Conservation (phyloP, 2,888 invertebrate genomes). For the Dusona sp. region DNA sequence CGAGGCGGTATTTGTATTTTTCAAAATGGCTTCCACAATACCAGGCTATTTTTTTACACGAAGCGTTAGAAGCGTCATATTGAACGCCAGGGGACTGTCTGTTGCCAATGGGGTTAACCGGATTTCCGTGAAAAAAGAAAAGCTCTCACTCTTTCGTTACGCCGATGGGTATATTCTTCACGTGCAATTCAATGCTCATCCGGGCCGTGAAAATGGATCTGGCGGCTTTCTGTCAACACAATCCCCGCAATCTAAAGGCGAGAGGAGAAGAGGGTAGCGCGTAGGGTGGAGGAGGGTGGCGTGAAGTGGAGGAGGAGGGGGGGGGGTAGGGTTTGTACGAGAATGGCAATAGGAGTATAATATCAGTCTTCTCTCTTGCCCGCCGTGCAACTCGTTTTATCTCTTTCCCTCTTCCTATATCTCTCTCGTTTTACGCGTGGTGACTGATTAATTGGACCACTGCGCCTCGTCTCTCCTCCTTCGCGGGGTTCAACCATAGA, state of each 20-base stretch:
- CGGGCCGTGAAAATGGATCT: slow-evolving; percentile 76
- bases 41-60: not conserved
- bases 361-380: slow-evolving; percentile 54
- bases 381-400: slow-evolving; percentile 25
- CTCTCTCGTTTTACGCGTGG: slow-evolving; percentile 82
- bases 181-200: slow-evolving; percentile 60
- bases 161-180: slow-evolving; percentile 40
- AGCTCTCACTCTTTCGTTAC: not conserved
- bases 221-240: slow-evolving; percentile 81
- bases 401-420: slow-evolving; percentile 69
- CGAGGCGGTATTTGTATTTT: not conserved
- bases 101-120: slow-evolving; percentile 35
- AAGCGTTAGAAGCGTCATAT: not conserved
- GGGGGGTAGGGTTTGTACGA: not conserved
- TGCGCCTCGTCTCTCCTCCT: slow-evolving; percentile 70
- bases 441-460: slow-evolving; percentile 82
- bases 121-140: slow-evolving; percentile 38
- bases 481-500: slow-evolving; percentile 72
- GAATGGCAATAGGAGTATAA: slow-evolving; percentile 44
- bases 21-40: not conserved
- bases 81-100: slow-evolving; percentile 15
- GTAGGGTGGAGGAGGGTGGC: not conserved
- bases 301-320: not conserved
- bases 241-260: slow-evolving; percentile 71
- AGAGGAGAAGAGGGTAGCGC: slow-evolving; percentile 11